These are phyloP conservation scores for Drosophila pegasa DNA, from an alignment of 2,888 invertebrate genomes.

Conservation along the genomic window DNA sequence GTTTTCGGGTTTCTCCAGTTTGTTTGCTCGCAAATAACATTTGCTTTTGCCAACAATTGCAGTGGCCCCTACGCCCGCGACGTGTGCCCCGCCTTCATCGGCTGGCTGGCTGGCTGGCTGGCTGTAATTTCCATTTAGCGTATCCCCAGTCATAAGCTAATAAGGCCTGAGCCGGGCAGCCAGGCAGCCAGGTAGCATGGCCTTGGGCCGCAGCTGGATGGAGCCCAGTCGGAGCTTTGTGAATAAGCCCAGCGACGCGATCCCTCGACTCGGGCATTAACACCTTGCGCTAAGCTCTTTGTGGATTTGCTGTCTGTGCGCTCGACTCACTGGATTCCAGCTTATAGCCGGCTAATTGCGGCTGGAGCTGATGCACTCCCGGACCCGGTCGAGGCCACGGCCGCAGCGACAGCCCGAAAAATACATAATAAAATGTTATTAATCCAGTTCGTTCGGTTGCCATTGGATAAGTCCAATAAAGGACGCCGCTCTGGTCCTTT, in stretches of 20 bases:
- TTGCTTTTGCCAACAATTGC: slow-evolving; percentile 60
- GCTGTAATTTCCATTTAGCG: slow-evolving; percentile 51
- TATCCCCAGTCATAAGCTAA: slow-evolving; percentile 52
- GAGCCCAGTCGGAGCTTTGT: slow-evolving; percentile 29
- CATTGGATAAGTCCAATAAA: slow-evolving; percentile 70
- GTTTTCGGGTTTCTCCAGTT: slow-evolving; percentile 67
- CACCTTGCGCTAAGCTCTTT: slow-evolving; percentile 73
- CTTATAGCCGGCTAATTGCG: slow-evolving; percentile 45
- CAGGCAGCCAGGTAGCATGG: slow-evolving; percentile 3
- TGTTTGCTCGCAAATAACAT: slow-evolving; percentile 78
- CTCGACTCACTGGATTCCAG: slow-evolving; percentile 26
- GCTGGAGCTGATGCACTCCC: slow-evolving; percentile 40
- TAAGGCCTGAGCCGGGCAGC: slow-evolving; percentile 37
- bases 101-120: background rate
- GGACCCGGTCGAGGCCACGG: background rate
- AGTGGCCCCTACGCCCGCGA: background rate
- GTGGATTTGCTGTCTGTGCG: slow-evolving; percentile 60
- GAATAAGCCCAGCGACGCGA: slow-evolving; percentile 31
- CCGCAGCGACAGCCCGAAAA: background rate
- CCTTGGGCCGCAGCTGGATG: slow-evolving; percentile 2
- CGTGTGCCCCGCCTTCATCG: background rate
- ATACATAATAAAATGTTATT: slow-evolving; percentile 4
- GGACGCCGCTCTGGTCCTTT: slow-evolving; percentile 1
- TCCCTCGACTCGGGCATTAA: slow-evolving; percentile 46
- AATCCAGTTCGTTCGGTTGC: slow-evolving; percentile 53